phyloP scores from a whole-genome alignment of 2,888 invertebrate species.

The Leucophenga maculata region DNA sequence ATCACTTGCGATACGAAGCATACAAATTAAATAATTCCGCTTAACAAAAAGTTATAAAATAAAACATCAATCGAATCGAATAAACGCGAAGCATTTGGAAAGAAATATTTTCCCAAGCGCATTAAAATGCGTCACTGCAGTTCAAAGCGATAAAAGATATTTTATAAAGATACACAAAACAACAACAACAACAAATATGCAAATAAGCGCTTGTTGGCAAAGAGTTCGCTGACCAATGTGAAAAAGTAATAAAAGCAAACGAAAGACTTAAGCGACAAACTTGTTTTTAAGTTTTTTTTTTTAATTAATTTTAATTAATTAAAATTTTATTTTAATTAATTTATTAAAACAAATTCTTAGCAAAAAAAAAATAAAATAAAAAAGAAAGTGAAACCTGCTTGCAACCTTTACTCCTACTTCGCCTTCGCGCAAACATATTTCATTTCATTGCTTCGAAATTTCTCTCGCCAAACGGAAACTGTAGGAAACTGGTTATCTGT shows the following conservation, averaged over 20 bases:
- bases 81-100: background rate
- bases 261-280: conserved; percentile 59
- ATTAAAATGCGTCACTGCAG: conserved; percentile 51
- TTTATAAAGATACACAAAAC: background rate
- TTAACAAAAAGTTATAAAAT: conserved; percentile 48
- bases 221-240: conserved; percentile 46
- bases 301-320: background rate
- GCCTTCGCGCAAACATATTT: conserved; percentile 15
- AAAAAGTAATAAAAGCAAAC: conserved; percentile 37
- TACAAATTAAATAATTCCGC: conserved; percentile 23
- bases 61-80: conserved; percentile 13
- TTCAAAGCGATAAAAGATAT: background rate
- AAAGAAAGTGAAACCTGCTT: conserved; percentile 57
- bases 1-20: conserved; percentile 42
- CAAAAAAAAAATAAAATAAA: conserved; percentile 50
- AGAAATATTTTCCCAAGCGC: conserved; percentile 19
- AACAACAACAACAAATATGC: too few species aligned
- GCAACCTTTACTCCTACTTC: conserved; percentile 39
- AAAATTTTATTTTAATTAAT: background rate
- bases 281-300: conserved; percentile 23
- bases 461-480: conserved; percentile 51
- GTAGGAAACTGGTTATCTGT: conserved; percentile 26
- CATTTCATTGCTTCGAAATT: conserved; percentile 39
- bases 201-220: conserved; percentile 18
- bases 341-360: conserved; percentile 42